Evolutionary conservation across 2,113 vertebrate genomes (phyloP).

Genomic region (Tauraco erythrolophus): DNA sequence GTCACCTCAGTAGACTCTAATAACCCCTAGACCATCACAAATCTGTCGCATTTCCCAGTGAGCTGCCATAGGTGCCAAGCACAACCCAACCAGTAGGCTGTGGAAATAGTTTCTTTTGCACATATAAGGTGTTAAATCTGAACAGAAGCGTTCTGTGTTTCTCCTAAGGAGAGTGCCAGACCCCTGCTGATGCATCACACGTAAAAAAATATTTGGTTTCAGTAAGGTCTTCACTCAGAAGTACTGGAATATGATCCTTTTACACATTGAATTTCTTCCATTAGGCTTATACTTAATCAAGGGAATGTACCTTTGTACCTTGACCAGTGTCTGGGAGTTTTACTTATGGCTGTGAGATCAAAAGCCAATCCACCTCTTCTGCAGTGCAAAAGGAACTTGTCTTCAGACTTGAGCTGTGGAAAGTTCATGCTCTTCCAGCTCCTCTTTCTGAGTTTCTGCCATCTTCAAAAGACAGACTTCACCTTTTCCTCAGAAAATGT

Average conservation of each 20-base stretch:
- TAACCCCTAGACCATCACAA: neutral
- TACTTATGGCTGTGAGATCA: neutral
- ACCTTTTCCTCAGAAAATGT: neutral
- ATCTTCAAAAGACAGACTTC: neutral
- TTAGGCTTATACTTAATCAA: neutral
- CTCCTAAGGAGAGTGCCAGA: conserved; percentile 7
- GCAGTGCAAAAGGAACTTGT: neutral
- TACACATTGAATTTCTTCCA: neutral
- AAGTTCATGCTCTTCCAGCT: neutral
- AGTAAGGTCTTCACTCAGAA: neutral
- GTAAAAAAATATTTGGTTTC: conserved; percentile 23
- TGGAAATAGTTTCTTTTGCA: neutral
- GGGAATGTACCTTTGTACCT: neutral
- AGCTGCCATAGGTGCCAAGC: neutral
- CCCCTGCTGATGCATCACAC: neutral
- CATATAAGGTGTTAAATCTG: neutral
- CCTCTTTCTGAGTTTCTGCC: neutral
- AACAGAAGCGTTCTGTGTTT: neutral
- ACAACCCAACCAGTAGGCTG: neutral
- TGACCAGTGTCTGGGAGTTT: neutral
- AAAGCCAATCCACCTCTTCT: neutral
- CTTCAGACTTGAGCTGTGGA: neutral
- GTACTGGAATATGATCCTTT: neutral
- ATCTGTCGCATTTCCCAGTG: neutral
- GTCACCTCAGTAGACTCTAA: neutral